Base-by-base conservation (phyloP, 2,888 invertebrate species). In the Blastobasis lacticolella region DNA sequence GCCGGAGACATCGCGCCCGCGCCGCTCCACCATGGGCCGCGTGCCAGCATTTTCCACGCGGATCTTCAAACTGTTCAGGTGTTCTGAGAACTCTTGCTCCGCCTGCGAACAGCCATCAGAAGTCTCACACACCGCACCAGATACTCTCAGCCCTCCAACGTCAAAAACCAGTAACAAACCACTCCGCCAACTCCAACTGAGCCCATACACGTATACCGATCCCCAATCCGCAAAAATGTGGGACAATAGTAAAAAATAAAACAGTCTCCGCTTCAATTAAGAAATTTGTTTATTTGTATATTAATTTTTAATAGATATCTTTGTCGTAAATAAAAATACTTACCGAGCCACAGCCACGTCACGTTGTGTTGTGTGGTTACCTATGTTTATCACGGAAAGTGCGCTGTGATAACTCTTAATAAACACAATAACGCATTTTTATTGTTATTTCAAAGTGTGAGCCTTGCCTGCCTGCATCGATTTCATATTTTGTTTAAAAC, bases 21-120 rank as follows among this genome's bases (percentile, higher is more conserved):
- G 80, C 41, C 88, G 68, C 60, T 89, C 85, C 70, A 89, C 88
- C 79, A 90, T 88, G 52, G 75, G 65, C 41, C 84, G 77, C 40
- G 64, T 57, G 48, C 61, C 71, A 37, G 83, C 90, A 85, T 90
- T 81, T 5, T 88, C 87, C 7, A 86, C 66, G 51, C 71, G 73
- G 63, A 89, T 75, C 78, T 86, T 83, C 71, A 88, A 76, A 60
- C 83, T 85, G 63, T 73, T 74, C 58, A 88, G 61, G 54, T 88
- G 86, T 38, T 81, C 77, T 57, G 77, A 74, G 56, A 88, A 87
- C 73, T 88, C 86, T 51, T 64, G 70, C 67, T 88, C 88, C 9
- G 86, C 87, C 88, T 88, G 72, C 41, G 48, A 55, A 53, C 23
- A 23, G 23, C 23, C 23, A 3, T 23, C 3, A 23, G 23, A 23